Percentiles rank a stretch among this genome's conserved stretches.
Conservation (phyloP, 2,797 vertebrate species). For the Argyrosomus regius region DNA sequence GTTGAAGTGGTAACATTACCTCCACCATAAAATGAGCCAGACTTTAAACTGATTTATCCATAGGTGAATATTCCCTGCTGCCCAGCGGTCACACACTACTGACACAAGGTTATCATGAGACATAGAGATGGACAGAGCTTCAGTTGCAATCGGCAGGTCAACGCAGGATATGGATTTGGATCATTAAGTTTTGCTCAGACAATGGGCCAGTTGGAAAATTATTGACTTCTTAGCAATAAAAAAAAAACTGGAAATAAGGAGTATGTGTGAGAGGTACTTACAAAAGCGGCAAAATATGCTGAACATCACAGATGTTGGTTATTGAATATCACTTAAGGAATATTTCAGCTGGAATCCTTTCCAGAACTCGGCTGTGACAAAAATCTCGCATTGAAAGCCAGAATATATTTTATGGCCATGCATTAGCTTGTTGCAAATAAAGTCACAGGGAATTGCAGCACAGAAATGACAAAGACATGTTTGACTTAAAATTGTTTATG, state of each 20-base stretch:
- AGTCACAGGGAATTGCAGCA: neutral
- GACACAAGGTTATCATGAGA: constrained; percentile 31
- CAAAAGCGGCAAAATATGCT: neutral
- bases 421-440: neutral
- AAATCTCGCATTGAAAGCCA: neutral
- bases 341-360: neutral
- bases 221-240: constrained; percentile 26
- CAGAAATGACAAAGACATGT: neutral
- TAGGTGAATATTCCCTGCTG: constrained; percentile 39
- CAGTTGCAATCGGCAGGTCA: constrained; percentile 21
- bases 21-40: constrained; percentile 41
- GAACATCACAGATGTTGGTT: neutral
- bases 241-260: neutral
- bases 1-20: constrained; percentile 38
- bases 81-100: constrained; percentile 6
- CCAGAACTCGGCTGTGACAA: neutral
- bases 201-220: neutral
- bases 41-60: constrained; percentile 54
- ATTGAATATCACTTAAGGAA: neutral
- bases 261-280: neutral
- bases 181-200: constrained; percentile 10
- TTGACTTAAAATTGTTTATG: neutral
- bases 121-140: constrained; percentile 14
- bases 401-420: neutral
- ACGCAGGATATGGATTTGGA: constrained; percentile 25